Evolutionary conservation across 1,140 invertebrate species (phyloP), one percentile per base, ranked within the genome.

Genomic region (Drosophila rufa): DNA sequence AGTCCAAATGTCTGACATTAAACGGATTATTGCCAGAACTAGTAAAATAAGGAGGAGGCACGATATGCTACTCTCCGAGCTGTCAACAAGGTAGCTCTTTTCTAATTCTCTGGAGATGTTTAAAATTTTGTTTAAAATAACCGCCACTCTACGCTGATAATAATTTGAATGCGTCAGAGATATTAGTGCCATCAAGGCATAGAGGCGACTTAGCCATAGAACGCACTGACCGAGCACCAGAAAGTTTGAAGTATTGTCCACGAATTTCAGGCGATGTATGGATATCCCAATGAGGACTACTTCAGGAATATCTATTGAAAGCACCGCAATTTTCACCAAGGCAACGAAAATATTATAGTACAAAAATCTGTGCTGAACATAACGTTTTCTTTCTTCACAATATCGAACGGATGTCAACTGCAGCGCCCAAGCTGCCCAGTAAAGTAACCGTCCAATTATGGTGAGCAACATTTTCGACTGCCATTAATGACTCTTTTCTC

Each of bases 391-490:
- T n/a, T 17, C 30, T 15, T 27, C n/a, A 17, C 59, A 56, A 40
- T 65, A 56, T 71, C 50, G n/a, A 38, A 17, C 48, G 11, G 57
- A 56, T 11, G 25, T 46, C 25, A 75, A 36, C 38, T 75, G 68
- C 27, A 73, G 17, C 3, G 38, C 11, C n/a, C 27, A 43, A 22
- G 57, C 43, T 19, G 51, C 51, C 38, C 51, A 56, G 51, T 40
- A 65, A 11, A 75, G 51, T 4, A 65, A 30, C 7, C 43, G 60
- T 56, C 50, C 53, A 57, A 46, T 56, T n/a, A 7, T 12, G 40
- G 40, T 14, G 30, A 75, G 43, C 45, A 56, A 56, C 70, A 75
- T 75, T 65, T 75, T 59, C 3, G 33, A 65, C 27, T 74, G 25
- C n/a, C 22, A 36, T 17, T 7, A 8, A 45, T 53, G 46, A 12